Percentiles rank a stretch among this genome's conserved stretches.
These are phyloP conservation scores for Corythaeola cristata DNA, from an alignment of 2,113 vertebrate genomes.

Conservation along the genomic window DNA sequence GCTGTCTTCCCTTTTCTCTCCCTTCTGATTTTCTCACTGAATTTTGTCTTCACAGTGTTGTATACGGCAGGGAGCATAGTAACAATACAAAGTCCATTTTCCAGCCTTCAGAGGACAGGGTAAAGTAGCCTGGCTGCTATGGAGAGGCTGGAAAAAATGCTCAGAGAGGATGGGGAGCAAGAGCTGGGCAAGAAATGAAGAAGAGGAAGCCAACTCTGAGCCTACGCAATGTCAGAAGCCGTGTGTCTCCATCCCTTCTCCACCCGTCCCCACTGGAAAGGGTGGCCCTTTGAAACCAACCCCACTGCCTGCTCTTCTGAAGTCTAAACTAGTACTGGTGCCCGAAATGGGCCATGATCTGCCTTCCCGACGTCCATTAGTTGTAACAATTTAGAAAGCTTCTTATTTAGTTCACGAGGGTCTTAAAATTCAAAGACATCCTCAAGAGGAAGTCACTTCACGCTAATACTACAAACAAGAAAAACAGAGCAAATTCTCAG, in stretches of 20 bases:
- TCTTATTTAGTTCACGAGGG: not conserved
- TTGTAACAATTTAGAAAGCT: not conserved
- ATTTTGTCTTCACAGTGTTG: not conserved
- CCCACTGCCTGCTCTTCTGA: not conserved
- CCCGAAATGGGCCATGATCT: not conserved
- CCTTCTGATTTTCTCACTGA: not conserved
- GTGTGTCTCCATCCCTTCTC: not conserved
- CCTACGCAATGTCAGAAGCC: accelerated
- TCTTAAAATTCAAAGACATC: not conserved
- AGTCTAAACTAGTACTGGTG: not conserved
- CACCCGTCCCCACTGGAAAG: not conserved
- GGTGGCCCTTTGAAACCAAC: not conserved
- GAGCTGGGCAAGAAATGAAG: not conserved
- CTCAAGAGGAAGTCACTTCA: not conserved
- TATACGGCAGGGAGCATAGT: not conserved
- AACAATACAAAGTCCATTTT: not conserved
- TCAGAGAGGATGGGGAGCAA: not conserved
- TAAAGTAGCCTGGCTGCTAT: not conserved
- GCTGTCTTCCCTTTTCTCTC: not conserved
- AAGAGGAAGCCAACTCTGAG: not conserved
- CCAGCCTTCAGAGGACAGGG: not conserved
- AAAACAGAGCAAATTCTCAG: not conserved
- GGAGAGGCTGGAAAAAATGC: accelerated
- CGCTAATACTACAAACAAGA: not conserved
- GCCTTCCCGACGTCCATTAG: accelerated